A percentile compares a stretch with the other conserved stretches of the same genome.
Evolutionary conservation across 2,888 invertebrate species (phyloP).

Genomic region (Dilophus febrilis): DNA sequence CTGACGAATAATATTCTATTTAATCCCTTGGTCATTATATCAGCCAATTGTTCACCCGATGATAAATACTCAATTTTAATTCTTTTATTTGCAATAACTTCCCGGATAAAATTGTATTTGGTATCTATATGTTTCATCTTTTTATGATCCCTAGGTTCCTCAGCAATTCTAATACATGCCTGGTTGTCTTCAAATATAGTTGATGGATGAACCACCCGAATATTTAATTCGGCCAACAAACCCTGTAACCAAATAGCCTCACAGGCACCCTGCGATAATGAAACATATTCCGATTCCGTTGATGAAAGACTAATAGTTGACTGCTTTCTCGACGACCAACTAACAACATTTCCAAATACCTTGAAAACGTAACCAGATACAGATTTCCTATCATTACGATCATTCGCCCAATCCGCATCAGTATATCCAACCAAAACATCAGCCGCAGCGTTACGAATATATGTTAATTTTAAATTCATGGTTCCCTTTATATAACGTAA

Average conservation of each 20-base stretch:
- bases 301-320: slow-evolving; percentile 10
- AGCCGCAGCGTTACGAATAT: slow-evolving; percentile 3
- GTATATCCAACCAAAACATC: slow-evolving; percentile 7
- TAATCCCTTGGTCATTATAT: background rate
- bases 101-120: background rate
- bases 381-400: slow-evolving; percentile 4
- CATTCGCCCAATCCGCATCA: slow-evolving; percentile 6
- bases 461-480: slow-evolving; percentile 1
- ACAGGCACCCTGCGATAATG: slow-evolving; percentile 13
- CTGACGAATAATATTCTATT: background rate
- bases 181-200: background rate
- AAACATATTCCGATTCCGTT: slow-evolving; percentile 8
- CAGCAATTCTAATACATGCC: background rate
- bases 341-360: slow-evolving; percentile 3
- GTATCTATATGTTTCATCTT: background rate
- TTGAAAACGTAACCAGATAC: slow-evolving; percentile 4
- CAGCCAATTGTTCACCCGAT: background rate
- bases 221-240: background rate
- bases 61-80: background rate
- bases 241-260: slow-evolving; percentile 13
- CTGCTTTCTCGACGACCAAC: slow-evolving; percentile 8
- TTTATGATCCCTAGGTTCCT: too few relatives aligned
- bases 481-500: slow-evolving; percentile 6
- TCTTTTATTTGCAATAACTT: background rate
- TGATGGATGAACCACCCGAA: background rate